Conservation (phyloP, 1,140 invertebrate species). For the Leptoteleia sp. region DNA sequence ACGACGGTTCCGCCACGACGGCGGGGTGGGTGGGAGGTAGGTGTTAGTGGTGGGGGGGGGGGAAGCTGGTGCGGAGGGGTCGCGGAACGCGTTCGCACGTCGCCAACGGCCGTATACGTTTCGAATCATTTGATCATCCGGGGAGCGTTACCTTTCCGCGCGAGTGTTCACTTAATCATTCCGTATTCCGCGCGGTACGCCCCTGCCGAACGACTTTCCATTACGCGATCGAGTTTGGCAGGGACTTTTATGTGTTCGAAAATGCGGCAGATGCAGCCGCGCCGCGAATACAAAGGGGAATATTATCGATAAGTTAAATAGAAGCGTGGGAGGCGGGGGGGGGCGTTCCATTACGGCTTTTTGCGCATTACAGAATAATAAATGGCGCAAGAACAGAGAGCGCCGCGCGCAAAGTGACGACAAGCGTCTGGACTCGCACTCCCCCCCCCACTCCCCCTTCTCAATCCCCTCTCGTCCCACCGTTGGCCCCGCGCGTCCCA, state of each 20-base stretch:
- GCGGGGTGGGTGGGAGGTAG: not conserved
- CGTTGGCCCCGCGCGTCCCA: too few relatives aligned
- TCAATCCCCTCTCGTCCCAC: conserved; percentile 71
- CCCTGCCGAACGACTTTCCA: conserved; percentile 57
- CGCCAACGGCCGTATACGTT: conserved; percentile 16
- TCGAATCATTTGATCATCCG: conserved; percentile 60
- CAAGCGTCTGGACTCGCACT: not conserved
- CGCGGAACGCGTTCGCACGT: conserved; percentile 18
- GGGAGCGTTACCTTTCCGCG: conserved; percentile 55
- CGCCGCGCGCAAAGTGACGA: not conserved
- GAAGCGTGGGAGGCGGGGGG: too few relatives aligned
- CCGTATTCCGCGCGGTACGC: conserved; percentile 59
- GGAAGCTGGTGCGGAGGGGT: not conserved
- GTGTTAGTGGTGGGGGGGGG: not conserved
- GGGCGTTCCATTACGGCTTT: conserved; percentile 46
- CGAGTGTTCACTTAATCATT: conserved; percentile 66
- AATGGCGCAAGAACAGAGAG: conserved; percentile 31
- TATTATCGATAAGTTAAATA: conserved; percentile 68
- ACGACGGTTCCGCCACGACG: conserved; percentile 6
- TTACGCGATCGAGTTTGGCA: conserved; percentile 62
- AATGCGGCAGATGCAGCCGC: conserved; percentile 51
- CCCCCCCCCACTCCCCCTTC: conserved; percentile 50
- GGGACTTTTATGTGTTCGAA: conserved; percentile 59
- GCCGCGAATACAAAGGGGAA: conserved; percentile 60
- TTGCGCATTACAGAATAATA: conserved; percentile 53